These are phyloP conservation scores for Cotesia chilonis DNA, from an alignment of 1,140 invertebrate species.

Conservation along the genomic window DNA sequence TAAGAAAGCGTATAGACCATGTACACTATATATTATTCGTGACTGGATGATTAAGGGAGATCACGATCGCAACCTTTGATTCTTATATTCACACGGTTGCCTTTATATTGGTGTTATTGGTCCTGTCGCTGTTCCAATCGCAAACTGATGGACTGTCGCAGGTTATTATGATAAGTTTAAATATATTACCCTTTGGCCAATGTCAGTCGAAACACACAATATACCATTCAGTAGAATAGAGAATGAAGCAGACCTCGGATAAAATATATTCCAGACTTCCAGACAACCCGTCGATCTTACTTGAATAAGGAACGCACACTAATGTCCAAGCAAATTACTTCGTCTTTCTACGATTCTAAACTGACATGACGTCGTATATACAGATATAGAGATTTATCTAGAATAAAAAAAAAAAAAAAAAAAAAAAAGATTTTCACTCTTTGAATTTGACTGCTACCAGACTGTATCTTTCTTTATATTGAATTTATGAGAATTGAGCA, in stretches of 20 bases:
- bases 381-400: background rate
- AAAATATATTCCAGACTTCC: background rate
- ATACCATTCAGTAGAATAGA: no score
- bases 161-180: background rate
- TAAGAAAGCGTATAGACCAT: no score
- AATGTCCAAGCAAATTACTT: constrained; percentile 6
- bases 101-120: no score
- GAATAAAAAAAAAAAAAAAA: no score
- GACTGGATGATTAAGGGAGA: background rate
- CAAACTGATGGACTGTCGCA: constrained; percentile 2
- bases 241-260: background rate
- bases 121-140: background rate
- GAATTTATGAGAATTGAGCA: no score
- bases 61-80: constrained; percentile 13
- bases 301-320: background rate
- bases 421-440: no score
- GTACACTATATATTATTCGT: background rate
- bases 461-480: no score
- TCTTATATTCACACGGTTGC: constrained; percentile 5
- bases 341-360: constrained; percentile 5
- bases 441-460: no score
- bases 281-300: constrained; percentile 9
- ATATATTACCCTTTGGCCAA: constrained; percentile 11
- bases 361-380: background rate
- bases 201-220: background rate